Conservation (phyloP, 2,888 invertebrate genomes). For the Odontocolon sp. region DNA sequence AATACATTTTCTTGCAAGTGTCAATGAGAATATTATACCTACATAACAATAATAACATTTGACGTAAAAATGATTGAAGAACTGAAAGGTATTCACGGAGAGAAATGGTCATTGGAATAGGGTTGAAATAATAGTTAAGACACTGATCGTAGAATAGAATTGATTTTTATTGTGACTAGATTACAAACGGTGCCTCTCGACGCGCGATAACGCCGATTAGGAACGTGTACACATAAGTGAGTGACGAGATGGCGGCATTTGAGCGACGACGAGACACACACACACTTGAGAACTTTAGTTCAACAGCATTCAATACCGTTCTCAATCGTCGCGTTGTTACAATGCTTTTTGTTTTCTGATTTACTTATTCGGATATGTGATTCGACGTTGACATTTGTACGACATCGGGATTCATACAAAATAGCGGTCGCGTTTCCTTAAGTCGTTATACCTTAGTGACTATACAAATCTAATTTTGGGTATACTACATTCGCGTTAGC, state of each 20-base stretch:
- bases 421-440: constrained; percentile 77
- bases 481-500: constrained; percentile 57
- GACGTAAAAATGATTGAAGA: background rate
- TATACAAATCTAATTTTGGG: constrained; percentile 67
- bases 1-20: too few relatives aligned
- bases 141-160: constrained; percentile 77
- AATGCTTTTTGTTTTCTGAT: constrained; percentile 28
- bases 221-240: constrained; percentile 77
- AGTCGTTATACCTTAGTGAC: constrained; percentile 69
- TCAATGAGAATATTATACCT: too few relatives aligned
- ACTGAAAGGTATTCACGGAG: background rate
- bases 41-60: too few relatives aligned
- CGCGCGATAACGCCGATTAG: constrained; percentile 77
- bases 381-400: constrained; percentile 77
- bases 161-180: constrained; percentile 81
- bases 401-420: constrained; percentile 80
- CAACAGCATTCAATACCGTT: constrained; percentile 13
- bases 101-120: background rate
- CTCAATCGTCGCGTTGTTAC: constrained; percentile 47
- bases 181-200: constrained; percentile 80
- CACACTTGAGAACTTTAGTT: constrained; percentile 25
- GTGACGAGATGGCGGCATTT: constrained; percentile 70
- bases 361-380: constrained; percentile 71
- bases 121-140: constrained; percentile 14
- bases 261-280: constrained; percentile 58